Evolutionary conservation across 2,888 invertebrate species (phyloP).

Genomic region (Hypselothyrea guttata): DNA sequence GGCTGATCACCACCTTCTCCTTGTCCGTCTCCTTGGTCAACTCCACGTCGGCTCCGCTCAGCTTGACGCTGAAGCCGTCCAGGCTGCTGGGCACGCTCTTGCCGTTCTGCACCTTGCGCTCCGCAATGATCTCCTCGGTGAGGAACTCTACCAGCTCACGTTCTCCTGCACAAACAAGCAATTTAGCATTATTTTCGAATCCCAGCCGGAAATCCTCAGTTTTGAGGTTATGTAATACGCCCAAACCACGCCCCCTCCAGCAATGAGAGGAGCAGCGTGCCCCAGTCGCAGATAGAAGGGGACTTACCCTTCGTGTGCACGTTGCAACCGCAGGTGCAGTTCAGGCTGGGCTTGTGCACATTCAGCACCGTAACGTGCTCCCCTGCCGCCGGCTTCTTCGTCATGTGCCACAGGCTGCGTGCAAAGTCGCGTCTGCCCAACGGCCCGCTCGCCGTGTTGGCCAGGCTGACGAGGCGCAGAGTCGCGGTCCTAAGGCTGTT

Average conservation of each 20-base stretch:
- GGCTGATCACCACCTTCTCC: conserved; percentile 89
- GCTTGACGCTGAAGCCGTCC: conserved; percentile 90
- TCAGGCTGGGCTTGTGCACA: conserved; percentile 85
- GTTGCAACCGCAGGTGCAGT: conserved; percentile 88
- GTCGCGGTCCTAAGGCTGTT: conserved; percentile 87
- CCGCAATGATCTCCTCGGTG: conserved; percentile 95
- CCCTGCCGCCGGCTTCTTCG: conserved; percentile 80
- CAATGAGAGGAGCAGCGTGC: too few relatives aligned
- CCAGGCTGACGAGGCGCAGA: conserved; percentile 83
- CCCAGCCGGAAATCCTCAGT: too few relatives aligned
- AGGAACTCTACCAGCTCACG: conserved; percentile 94
- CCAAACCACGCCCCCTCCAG: too few relatives aligned
- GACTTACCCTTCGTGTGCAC: conserved; percentile 88
- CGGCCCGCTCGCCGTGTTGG: conserved; percentile 60
- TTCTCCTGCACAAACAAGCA: conserved; percentile 85
- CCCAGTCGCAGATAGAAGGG: background rate
- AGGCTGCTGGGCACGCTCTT: conserved; percentile 89
- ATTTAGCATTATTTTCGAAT: too few relatives aligned
- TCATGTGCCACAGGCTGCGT: conserved; percentile 89
- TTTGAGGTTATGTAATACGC: conserved; percentile 79
- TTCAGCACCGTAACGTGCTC: conserved; percentile 80
- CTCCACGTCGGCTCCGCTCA: conserved; percentile 92
- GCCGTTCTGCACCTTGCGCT: conserved; percentile 91
- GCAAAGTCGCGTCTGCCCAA: conserved; percentile 86
- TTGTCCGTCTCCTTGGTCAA: conserved; percentile 88